These are phyloP conservation scores for Nemoura dubitans DNA, from an alignment of 2,888 invertebrate genomes.

Conservation along the genomic window DNA sequence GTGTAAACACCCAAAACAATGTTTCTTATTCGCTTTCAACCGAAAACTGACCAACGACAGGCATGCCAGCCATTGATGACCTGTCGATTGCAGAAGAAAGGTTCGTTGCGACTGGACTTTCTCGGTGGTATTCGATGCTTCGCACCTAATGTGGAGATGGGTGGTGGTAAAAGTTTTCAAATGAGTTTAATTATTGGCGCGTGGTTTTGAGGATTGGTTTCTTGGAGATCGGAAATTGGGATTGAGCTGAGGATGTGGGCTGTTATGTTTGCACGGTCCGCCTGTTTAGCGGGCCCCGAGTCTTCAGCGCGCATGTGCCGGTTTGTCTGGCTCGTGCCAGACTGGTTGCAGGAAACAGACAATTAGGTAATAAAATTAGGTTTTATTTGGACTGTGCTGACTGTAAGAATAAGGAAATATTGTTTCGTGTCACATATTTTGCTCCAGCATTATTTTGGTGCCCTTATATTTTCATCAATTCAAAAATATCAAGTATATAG, in stretches of 20 bases:
- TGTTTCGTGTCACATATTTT: no score
- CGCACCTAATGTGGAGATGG: background rate
- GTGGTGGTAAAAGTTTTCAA: background rate
- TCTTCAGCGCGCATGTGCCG: background rate
- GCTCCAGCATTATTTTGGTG: no score
- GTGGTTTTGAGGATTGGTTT: background rate
- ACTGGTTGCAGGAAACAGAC: background rate
- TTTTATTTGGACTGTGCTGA: background rate
- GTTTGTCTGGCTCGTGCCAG: background rate
- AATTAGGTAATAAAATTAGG: background rate
- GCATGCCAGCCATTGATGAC: background rate
- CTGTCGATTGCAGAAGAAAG: background rate
- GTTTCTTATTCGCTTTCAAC: background rate
- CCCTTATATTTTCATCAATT: no score
- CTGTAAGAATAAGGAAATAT: no score
- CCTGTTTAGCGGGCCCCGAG: background rate
- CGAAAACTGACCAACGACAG: background rate
- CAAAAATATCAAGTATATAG: no score
- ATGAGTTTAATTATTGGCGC: background rate
- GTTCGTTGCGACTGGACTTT: background rate
- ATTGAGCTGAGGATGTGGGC: background rate
- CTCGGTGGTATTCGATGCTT: background rate
- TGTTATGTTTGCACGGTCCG: background rate
- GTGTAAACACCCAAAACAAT: background rate
- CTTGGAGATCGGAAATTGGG: background rate